Conservation (phyloP, 2,113 vertebrate genomes). For the Dinomys branickii region DNA sequence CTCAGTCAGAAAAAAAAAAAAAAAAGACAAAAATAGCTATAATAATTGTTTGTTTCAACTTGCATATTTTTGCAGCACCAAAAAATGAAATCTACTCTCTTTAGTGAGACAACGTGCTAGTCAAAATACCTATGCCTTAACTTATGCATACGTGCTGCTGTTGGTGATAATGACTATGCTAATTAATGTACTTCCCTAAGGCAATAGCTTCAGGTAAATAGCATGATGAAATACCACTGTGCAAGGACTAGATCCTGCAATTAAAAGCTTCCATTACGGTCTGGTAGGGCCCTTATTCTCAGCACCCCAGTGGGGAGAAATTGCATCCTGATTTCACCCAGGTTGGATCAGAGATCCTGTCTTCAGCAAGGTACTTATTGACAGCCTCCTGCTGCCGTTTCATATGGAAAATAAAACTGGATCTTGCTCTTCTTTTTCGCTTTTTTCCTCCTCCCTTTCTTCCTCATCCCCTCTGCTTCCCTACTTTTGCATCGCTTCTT, state of each 20-base stretch:
- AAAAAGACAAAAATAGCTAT: not conserved
- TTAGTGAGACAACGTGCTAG: not conserved
- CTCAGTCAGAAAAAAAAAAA: not conserved
- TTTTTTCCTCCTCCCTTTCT: too few species aligned
- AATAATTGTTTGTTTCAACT: not conserved
- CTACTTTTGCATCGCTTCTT: not conserved
- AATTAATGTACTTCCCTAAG: not conserved
- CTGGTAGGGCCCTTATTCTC: not conserved
- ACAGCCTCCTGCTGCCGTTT: not conserved
- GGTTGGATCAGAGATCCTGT: not conserved
- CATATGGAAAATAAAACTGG: not conserved
- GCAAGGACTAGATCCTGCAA: not conserved
- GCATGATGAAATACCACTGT: constrained; percentile 48
- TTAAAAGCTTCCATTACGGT: not conserved
- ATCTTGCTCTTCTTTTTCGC: not conserved
- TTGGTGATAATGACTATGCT: constrained; percentile 15
- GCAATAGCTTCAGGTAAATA: constrained; percentile 32
- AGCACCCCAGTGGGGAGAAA: not conserved
- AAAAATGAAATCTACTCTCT: not conserved
- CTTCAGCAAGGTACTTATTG: not conserved
- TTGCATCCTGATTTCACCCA: not conserved
- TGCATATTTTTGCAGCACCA: not conserved
- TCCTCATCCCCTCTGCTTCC: not conserved
- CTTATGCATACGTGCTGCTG: not conserved
- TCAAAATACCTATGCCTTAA: constrained; percentile 16